Evolutionary conservation across 2,888 invertebrate species (phyloP).

Genomic region (Monopis laevigella): DNA sequence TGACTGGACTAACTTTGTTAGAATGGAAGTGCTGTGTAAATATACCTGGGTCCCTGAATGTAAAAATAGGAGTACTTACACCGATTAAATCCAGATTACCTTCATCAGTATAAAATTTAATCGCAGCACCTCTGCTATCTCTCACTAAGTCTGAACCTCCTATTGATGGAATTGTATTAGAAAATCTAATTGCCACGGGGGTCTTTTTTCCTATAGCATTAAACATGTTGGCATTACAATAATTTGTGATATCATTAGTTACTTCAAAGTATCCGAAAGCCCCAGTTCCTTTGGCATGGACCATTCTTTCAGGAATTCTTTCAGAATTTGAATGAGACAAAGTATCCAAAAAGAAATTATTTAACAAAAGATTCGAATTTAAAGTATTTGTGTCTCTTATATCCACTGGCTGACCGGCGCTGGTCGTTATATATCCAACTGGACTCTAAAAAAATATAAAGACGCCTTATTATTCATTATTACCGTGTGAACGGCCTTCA

Average conservation of each 20-base stretch:
- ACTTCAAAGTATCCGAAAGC: slow-evolving; percentile 86
- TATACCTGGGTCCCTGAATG: slow-evolving; percentile 82
- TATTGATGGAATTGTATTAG: slow-evolving; percentile 80
- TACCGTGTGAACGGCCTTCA: no score
- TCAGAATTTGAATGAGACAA: slow-evolving; percentile 81
- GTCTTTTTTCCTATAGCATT: slow-evolving; percentile 78
- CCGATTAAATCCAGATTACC: slow-evolving; percentile 90
- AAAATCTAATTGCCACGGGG: slow-evolving; percentile 77
- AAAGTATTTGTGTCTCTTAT: slow-evolving; percentile 74
- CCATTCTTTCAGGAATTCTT: slow-evolving; percentile 90
- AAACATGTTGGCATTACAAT: slow-evolving; percentile 79
- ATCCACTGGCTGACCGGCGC: slow-evolving; percentile 76
- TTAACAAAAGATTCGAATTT: slow-evolving; percentile 79
- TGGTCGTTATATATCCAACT: slow-evolving; percentile 69
- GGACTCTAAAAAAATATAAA: slow-evolving; percentile 43
- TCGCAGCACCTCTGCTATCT: slow-evolving; percentile 85
- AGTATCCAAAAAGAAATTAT: slow-evolving; percentile 74
- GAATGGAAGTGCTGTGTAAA: slow-evolving; percentile 90
- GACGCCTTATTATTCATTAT: no score
- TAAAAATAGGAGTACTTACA: slow-evolving; percentile 86
- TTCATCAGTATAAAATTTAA: slow-evolving; percentile 91
- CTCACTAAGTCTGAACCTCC: slow-evolving; percentile 86
- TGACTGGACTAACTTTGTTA: slow-evolving; percentile 90
- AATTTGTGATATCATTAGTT: slow-evolving; percentile 81
- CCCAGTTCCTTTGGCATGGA: slow-evolving; percentile 91